A percentile compares a stretch with the other conserved stretches of the same genome.
phyloP scores from a whole-genome alignment of 2,113 vertebrate genomes.

The Neodon shergylaensis region DNA sequence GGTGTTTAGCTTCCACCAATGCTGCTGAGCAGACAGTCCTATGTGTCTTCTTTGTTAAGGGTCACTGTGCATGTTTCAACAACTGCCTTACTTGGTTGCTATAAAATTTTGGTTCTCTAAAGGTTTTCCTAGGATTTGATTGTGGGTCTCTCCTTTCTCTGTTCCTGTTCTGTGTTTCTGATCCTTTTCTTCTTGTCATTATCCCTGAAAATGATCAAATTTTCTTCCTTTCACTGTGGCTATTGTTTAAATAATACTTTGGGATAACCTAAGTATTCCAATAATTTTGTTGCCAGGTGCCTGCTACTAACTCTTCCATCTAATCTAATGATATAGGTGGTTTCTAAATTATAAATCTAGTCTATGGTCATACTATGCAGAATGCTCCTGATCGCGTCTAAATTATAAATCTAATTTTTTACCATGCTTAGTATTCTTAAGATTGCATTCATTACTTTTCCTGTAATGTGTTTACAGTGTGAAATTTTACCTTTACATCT shows the following conservation, averaged over 20 bases:
- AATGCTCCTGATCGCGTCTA: not conserved
- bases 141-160: not conserved
- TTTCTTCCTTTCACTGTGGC: not conserved
- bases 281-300: not conserved
- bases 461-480: not conserved
- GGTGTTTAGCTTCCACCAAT: not conserved
- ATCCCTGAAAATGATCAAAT: not conserved
- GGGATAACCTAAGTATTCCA: not conserved
- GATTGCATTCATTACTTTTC: not conserved
- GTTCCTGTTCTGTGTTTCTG: not conserved
- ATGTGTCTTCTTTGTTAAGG: not conserved
- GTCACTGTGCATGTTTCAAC: not conserved
- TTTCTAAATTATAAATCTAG: conserved; percentile 20
- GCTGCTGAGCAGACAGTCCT: rapidly evolving
- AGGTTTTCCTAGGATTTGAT: not conserved
- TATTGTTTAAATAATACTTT: not conserved
- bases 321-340: not conserved
- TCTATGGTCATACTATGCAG: not conserved
- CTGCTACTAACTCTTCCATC: not conserved
- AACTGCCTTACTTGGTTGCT: not conserved
- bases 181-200: not conserved
- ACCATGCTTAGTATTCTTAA: not conserved
- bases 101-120: not conserved
- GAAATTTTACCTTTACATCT: not conserved
- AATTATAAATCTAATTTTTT: not conserved